Base-by-base conservation (phyloP, 2,888 invertebrate species). In the Tetranychus truncatus region DNA sequence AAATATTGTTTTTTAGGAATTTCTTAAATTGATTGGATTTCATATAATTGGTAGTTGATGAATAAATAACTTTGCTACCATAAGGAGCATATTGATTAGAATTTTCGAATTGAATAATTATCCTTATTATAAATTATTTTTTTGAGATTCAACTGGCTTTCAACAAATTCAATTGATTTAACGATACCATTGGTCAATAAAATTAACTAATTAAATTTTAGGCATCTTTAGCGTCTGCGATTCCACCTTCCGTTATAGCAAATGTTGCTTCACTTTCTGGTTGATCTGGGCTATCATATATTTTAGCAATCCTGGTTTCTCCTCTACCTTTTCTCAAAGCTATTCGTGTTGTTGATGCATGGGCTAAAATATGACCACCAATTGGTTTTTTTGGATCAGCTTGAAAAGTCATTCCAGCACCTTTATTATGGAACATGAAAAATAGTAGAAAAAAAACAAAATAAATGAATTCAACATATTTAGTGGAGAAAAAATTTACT, bases 211-310 rank as follows among this genome's bases (percentile, higher is more conserved):
- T 34, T 34, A 34, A 34, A 34, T 34, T 34, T 55, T 55, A 55
- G 5, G 55, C 55, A 15, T 55, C 55, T 55, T 55, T 89, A 66
- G 88, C 87, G 83, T 89, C 89, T 24, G 86, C 84, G 6, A 89
- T 86, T 65, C 89, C 89, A 8, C 89, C 89, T 55, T 80, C 77
- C 8, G 89, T 88, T 75, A 91, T 90, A 45, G 89, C 86, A 84
- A 89, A 91, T 8, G 87, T 88, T 45, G 88, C 88, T 84, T 91
- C 90, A 81, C 86, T 88, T 81, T 90, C 90, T n/a, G 89, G 89
- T 80, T 90, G 82, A 80, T 90, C 89, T 6, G 91, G 91, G 76
- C 90, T 90, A 82, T 90, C 90, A 81, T 89, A 90, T 79, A 91
- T 88, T 82, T 89, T 90, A 6, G 89, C 90, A 73, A 90, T 89